Conservation (phyloP, 2,113 vertebrate genomes). For the Catagonus wagneri region DNA sequence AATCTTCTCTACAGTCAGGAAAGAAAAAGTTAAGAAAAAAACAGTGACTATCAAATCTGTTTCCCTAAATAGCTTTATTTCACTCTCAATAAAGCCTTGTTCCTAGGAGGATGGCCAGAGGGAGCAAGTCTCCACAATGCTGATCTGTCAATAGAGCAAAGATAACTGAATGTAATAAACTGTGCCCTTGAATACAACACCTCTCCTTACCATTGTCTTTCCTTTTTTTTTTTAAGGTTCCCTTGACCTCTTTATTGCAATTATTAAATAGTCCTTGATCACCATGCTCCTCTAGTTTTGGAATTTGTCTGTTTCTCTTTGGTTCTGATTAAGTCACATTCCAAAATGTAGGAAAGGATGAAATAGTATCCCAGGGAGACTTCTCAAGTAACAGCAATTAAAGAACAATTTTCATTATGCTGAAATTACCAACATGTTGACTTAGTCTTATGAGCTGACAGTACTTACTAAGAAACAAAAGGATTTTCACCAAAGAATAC, state of each 20-base stretch:
- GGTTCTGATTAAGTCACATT: slow-evolving; percentile 12
- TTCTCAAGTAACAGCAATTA: not conserved
- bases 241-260: not conserved
- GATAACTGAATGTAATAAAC: not conserved
- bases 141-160: not conserved
- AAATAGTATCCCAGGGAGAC: not conserved
- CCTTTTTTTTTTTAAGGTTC: not conserved
- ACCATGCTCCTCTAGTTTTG: not conserved
- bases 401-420: not conserved
- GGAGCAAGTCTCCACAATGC: not conserved
- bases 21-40: not conserved
- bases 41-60: not conserved
- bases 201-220: not conserved
- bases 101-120: not conserved
- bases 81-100: not conserved
- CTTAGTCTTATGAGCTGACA: not conserved
- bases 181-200: not conserved
- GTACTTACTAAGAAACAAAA: not conserved
- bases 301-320: not conserved
- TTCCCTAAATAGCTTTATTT: not conserved
- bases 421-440: not conserved
- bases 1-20: not conserved
- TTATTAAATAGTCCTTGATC: not conserved
- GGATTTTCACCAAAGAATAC: not conserved
- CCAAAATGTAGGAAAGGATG: not conserved